phyloP scores from a whole-genome alignment of 2,888 invertebrate genomes.

The Orthosia incerta region DNA sequence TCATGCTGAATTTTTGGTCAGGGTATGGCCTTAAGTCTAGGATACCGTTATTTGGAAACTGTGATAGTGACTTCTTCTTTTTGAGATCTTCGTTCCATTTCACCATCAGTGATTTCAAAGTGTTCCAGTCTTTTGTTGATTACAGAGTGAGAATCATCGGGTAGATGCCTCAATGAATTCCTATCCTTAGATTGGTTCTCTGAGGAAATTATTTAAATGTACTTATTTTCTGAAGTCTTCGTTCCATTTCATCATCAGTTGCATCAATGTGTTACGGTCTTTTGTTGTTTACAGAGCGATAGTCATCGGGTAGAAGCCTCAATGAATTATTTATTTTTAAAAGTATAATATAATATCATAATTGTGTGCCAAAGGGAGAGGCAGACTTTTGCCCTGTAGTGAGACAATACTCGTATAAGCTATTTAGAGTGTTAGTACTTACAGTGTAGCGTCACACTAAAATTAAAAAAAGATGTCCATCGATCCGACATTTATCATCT shows the following conservation, averaged over 20 bases:
- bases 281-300: neutral
- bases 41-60: neutral
- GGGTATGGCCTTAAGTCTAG: too few relatives aligned
- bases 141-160: too few relatives aligned
- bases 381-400: too few relatives aligned
- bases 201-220: too few relatives aligned
- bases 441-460: neutral
- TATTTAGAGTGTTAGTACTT: too few relatives aligned
- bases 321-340: neutral
- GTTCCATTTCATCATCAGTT: neutral
- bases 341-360: too few relatives aligned
- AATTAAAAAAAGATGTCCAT: neutral
- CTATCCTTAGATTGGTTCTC: too few relatives aligned
- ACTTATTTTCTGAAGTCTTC: too few relatives aligned
- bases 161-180: neutral
- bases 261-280: neutral
- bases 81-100: neutral
- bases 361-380: too few relatives aligned
- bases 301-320: neutral
- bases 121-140: too few relatives aligned
- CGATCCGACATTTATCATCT: neutral
- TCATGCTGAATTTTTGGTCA: too few relatives aligned
- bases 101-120: neutral
- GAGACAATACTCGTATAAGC: too few relatives aligned
- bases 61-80: neutral